Percentiles rank a stretch among this genome's conserved stretches.
These are phyloP conservation scores for Microtus pennsylvanicus DNA, from an alignment of 2,113 vertebrate species.

Conservation along the genomic window DNA sequence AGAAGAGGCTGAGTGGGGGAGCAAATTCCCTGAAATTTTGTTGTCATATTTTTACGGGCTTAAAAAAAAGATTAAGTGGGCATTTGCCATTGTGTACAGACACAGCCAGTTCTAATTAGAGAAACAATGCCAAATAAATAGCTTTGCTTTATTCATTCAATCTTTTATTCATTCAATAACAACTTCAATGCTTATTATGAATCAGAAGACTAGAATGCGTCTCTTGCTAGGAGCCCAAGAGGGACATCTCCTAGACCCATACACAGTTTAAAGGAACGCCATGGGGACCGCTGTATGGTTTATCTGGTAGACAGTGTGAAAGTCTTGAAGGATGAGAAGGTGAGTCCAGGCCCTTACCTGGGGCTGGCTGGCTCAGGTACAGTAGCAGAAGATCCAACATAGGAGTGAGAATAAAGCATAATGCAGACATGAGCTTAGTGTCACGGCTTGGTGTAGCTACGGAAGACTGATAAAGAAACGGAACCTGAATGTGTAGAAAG, in stretches of 20 bases:
- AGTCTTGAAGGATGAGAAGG: background rate
- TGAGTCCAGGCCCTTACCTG: background rate
- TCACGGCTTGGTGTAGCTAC: background rate
- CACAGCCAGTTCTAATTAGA: background rate
- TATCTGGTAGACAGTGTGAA: background rate
- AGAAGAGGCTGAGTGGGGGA: background rate
- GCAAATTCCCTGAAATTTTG: background rate
- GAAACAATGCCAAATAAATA: background rate
- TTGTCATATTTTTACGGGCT: background rate
- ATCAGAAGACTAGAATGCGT: background rate
- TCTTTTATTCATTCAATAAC: background rate
- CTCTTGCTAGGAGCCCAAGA: background rate
- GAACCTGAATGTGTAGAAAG: background rate
- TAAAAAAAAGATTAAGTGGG: background rate
- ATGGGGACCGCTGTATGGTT: background rate
- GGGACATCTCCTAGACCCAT: fast-evolving
- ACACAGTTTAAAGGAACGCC: background rate
- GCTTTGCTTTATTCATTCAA: background rate
- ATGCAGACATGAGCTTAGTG: background rate
- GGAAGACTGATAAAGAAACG: background rate
- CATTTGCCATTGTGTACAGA: background rate
- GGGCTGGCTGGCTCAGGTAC: background rate
- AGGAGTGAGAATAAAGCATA: background rate
- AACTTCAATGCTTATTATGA: background rate
- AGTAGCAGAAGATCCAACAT: background rate